Conservation (phyloP, 2,113 vertebrate genomes). For the Diadophis punctatus region DNA sequence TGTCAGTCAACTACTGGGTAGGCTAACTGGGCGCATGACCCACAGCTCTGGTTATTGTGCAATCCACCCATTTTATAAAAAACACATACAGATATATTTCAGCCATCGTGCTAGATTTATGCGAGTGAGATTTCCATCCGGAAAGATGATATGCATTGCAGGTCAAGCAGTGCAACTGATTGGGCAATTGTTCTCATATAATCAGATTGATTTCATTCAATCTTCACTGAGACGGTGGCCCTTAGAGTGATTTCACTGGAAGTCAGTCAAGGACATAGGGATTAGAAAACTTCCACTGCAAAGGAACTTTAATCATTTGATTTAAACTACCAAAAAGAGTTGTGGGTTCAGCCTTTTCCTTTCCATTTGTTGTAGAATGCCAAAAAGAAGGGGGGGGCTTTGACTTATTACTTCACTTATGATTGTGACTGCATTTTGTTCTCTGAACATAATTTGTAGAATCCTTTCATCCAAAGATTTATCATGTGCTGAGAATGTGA, state of each 20-base stretch:
- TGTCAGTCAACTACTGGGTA: neutral
- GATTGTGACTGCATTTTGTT: neutral
- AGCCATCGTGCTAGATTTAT: neutral
- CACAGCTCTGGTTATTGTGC: neutral
- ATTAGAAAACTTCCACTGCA: neutral
- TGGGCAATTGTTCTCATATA: neutral
- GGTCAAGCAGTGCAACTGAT: neutral
- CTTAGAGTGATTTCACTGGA: neutral
- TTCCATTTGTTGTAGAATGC: neutral
- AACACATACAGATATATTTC: neutral
- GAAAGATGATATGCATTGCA: neutral
- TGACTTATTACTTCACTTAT: neutral
- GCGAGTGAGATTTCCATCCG: fast-evolving
- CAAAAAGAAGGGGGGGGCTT: neutral
- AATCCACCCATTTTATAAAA: neutral
- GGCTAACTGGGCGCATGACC: neutral
- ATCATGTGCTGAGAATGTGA: neutral
- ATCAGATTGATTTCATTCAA: neutral
- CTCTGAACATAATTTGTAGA: neutral
- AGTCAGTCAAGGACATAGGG: neutral
- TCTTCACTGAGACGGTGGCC: neutral
- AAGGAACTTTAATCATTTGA: neutral
- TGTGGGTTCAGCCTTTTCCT: too few relatives aligned
- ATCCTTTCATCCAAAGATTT: neutral
- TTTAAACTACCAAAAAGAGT: neutral